Evolutionary conservation across 2,113 vertebrate genomes (phyloP), one percentile per base, ranked within the genome.

Genomic region (Zeus faber): DNA sequence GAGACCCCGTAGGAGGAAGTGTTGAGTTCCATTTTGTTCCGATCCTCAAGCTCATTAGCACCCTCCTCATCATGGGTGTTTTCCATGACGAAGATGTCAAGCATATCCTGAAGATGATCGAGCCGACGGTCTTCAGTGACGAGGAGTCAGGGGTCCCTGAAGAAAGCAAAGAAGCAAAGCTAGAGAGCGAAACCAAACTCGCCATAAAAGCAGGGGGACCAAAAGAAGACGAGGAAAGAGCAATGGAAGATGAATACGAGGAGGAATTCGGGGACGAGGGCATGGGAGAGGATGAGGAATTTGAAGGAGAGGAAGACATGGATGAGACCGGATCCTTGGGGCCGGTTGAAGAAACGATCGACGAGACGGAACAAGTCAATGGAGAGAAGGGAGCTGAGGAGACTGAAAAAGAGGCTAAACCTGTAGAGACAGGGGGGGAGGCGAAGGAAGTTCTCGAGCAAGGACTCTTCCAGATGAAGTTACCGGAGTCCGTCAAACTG

Each of bases 1-100:
- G 96, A 2, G 96, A 98, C 57, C 96, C 96, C 0, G 92, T 98
- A 0, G 96, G 96, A 0, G 96, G 95, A n/a, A 96, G 94, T 1
- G 95, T 96, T 40, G 95, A 98, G 69, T 98, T 95, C 74, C 93
- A 98, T 56, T 85, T 98, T 22, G 96, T 98, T 47, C 95, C 96
- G 0, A 94, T 98, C 49, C 82, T 98, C 52, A 98, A 98, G 47
- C 87, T 98, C 25, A 92, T 95, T 75, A 98, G 93, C 40, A 96
- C 93, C 4, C 84, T 98, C 41, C 87, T 98, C 75, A 94, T 95
- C 18, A 95, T 98, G 92, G 96, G 94, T 0, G 84, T 97, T 64
- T 90, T 98, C 53, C 89, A 92, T 0, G 91, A 98, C 6, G 85
- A 80, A 1, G 93, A 97, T 0, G 92, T 94, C 37, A 88, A 90